Conservation (phyloP, 2,888 invertebrate species). For the Eristalinus sepulchralis region DNA sequence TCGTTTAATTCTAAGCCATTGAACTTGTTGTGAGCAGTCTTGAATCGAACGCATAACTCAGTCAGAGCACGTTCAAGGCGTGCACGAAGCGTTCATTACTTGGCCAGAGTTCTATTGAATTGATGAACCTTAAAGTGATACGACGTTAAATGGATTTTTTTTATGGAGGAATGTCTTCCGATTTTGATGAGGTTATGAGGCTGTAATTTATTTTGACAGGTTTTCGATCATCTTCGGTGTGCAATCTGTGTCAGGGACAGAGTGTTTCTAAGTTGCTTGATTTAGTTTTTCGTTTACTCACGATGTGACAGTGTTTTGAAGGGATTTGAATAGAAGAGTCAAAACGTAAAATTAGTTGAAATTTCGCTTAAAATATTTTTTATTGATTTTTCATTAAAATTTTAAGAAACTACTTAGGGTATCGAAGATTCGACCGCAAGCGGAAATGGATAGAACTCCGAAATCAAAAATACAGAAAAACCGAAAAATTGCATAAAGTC, state of each 20-base stretch:
- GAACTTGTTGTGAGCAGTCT: slow-evolving; percentile 1
- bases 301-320: too few species aligned
- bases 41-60: slow-evolving; percentile 3
- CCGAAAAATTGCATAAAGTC: too few species aligned
- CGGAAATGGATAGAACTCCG: too few species aligned
- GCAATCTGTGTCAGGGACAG: not conserved
- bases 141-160: not conserved
- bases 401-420: too few species aligned
- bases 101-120: slow-evolving; percentile 13
- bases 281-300: too few species aligned
- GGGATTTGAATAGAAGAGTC: too few species aligned
- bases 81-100: not conserved
- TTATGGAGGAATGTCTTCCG: not conserved
- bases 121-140: slow-evolving; percentile 14
- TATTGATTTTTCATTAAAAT: too few species aligned
- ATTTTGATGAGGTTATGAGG: not conserved
- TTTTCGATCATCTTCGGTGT: not conserved
- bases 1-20: not conserved
- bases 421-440: too few species aligned
- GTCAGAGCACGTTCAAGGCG: slow-evolving; percentile 42
- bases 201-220: not conserved
- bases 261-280: too few species aligned
- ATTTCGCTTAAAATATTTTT: too few species aligned
- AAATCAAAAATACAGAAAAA: too few species aligned
- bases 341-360: too few species aligned